Evolutionary conservation across 2,888 invertebrate genomes (phyloP).

Genomic region (Melanostoma scalare): DNA sequence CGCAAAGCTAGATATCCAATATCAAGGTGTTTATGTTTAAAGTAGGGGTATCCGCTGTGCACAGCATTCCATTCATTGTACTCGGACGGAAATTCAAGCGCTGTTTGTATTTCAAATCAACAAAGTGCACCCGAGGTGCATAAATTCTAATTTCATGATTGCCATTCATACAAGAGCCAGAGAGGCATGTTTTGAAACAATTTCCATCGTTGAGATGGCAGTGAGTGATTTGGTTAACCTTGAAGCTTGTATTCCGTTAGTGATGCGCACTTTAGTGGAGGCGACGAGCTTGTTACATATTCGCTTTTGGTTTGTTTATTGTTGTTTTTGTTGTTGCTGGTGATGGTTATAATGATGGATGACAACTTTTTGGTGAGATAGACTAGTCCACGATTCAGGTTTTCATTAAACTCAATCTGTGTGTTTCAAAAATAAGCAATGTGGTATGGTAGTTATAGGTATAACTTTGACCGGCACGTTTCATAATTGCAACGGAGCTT

Average conservation of each 20-base stretch:
- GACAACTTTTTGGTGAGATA: conserved; percentile 3
- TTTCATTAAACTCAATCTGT: conserved; percentile 52
- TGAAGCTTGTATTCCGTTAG: conserved; percentile 36
- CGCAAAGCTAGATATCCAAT: conserved; percentile 38
- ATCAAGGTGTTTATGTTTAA: conserved; percentile 51
- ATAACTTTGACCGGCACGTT: conserved; percentile 18
- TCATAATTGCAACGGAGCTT: conserved; percentile 36
- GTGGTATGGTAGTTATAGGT: too few relatives aligned
- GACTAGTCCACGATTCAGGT: conserved; percentile 38
- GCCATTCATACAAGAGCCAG: conserved; percentile 9
- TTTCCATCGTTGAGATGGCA: conserved; percentile 39
- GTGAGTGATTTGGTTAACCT: conserved; percentile 53
- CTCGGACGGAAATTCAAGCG: background rate
- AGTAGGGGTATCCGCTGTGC: conserved; percentile 16
- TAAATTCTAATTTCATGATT: conserved; percentile 53
- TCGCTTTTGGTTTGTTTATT: background rate
- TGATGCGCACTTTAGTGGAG: conserved; percentile 25
- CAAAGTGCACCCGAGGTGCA: conserved; percentile 36
- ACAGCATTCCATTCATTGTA: conserved; percentile 25
- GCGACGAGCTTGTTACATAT: conserved; percentile 20
- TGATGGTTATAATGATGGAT: conserved; percentile 11
- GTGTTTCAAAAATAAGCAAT: background rate
- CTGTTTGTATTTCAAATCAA: conserved; percentile 26
- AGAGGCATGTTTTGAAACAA: conserved; percentile 44
- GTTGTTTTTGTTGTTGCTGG: too few relatives aligned